Evolutionary conservation across 2,888 invertebrate genomes (phyloP), one percentile per base, ranked within the genome.

Genomic region (Idaea straminata): DNA sequence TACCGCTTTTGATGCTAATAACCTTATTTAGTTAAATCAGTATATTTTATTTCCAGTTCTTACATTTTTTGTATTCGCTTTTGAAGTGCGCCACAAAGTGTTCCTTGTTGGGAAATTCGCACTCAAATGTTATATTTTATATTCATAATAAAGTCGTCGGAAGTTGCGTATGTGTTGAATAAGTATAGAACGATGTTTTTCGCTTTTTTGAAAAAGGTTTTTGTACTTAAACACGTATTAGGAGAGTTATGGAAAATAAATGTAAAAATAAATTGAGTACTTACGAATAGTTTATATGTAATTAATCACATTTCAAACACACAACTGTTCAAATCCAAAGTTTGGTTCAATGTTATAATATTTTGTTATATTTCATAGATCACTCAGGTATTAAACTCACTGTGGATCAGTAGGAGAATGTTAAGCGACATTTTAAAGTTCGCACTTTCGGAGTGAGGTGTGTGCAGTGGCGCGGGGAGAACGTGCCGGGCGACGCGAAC

Each of bases 281-380:
- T 83, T 78, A 83, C 83, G 83, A 82, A 79, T 76, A 76, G 78
- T 75, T 81, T 71, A 67, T 75, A 77, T 74, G 73, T 73, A 72
- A 76, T 75, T 63, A 86, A 86, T 91, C 89, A 91, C 91, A 89
- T 91, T 82, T 77, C 91, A 87, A 85, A 87, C 84, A 79, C 84
- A 84, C 83, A 80, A 86, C 77, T 69, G 75, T 74, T 80, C 75
- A 78, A 83, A 85, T 88, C 84, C 85, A 83, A 84, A 85, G 83
- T 84, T 83, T 76, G 72, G 72, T 76, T 74, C 76, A 72, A 74
- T 76, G 71, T 74, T 79, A 77, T 69, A 76, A 15, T 59, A 58
- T 58, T 16, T 15, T 59, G 34, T 78, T 66, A 73, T 79, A 81
- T 78, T 77, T 81, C 83, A 86, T 88, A 77, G 83, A 84, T 83